Conservation (phyloP, 2,113 vertebrate genomes). For the Channa argus region DNA sequence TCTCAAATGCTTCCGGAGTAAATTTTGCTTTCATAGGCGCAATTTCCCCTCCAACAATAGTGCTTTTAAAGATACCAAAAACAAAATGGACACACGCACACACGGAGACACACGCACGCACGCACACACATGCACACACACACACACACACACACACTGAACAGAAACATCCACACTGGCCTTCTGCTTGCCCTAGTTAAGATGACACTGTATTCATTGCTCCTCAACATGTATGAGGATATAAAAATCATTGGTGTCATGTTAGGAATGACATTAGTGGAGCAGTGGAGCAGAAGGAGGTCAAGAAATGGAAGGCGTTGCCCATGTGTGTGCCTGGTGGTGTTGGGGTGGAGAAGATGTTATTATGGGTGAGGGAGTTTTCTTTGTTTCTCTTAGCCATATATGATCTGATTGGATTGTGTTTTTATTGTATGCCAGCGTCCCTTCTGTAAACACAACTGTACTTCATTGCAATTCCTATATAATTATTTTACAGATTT, state of each 20-base stretch:
- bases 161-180: conserved; percentile 40
- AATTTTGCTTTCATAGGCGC: conserved; percentile 68
- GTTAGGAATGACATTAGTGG: conserved; percentile 71
- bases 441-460: too few relatives aligned
- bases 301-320: conserved; percentile 40
- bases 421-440: neutral
- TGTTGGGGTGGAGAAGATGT: neutral
- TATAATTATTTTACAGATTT: neutral
- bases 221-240: conserved; percentile 59
- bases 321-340: neutral
- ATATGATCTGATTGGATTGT: conserved; percentile 36
- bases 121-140: conserved; percentile 17
- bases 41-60: conserved; percentile 71
- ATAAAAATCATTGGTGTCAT: conserved; percentile 64
- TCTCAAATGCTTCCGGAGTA: conserved; percentile 81
- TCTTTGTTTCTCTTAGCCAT: conserved; percentile 51
- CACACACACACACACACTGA: conserved; percentile 14
- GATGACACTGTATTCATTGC: conserved; percentile 56
- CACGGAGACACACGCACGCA: conserved; percentile 1
- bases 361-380: conserved; percentile 56
- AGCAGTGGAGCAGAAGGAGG: conserved; percentile 74
- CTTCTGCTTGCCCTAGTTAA: conserved; percentile 66
- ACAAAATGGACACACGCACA: conserved; percentile 26
- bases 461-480: neutral
- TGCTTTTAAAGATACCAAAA: conserved; percentile 58